Conservation (phyloP, 2,797 vertebrate species). For the Galago senegalensis region DNA sequence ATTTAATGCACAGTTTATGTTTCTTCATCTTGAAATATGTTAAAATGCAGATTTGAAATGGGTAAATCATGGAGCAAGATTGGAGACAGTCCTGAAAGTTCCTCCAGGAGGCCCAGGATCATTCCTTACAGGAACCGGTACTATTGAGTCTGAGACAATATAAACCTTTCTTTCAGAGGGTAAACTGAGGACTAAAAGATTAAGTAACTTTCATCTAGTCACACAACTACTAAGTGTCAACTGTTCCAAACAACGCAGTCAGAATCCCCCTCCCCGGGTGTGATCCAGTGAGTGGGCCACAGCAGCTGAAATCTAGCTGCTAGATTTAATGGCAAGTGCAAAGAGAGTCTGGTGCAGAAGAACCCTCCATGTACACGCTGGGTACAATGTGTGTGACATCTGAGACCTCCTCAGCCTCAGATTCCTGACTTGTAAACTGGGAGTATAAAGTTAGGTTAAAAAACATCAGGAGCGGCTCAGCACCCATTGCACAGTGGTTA, state of each 20-base stretch:
- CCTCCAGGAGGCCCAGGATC: background rate
- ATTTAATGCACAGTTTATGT: background rate
- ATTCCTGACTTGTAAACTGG: background rate
- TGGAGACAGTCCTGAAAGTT: background rate
- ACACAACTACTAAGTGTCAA: background rate
- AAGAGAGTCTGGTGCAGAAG: fast-evolving
- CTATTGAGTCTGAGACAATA: background rate
- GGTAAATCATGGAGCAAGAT: background rate
- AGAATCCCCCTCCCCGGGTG: no score
- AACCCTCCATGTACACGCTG: fast-evolving
- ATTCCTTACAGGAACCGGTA: background rate
- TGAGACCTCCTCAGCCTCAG: background rate
- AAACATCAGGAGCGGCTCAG: no score
- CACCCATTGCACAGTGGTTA: no score
- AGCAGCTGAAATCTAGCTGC: background rate
- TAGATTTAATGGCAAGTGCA: fast-evolving
- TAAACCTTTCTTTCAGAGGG: background rate
- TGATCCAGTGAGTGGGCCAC: background rate
- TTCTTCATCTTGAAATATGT: background rate
- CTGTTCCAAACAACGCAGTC: background rate
- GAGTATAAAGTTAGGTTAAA: no score
- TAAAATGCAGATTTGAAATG: background rate
- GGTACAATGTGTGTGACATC: background rate
- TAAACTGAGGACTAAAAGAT: background rate
- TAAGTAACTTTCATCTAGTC: background rate